phyloP scores from a whole-genome alignment of 2,113 vertebrate species.

The Microtus richardsoni region DNA sequence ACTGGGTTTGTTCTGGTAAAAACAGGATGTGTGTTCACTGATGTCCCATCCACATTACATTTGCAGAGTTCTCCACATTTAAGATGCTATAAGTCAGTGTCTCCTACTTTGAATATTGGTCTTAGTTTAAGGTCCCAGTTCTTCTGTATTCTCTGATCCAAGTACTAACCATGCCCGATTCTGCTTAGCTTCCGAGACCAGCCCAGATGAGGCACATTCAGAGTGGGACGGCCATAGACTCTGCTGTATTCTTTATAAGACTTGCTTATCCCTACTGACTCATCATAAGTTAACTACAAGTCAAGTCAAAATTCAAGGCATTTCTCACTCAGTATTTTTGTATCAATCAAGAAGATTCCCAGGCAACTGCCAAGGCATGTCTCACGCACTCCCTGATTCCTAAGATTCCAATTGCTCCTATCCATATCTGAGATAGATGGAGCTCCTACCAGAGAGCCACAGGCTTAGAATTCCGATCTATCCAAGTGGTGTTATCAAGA shows the following conservation, averaged over 20 bases:
- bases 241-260: not conserved
- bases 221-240: not conserved
- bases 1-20: not conserved
- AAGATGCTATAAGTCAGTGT: not conserved
- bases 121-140: not conserved
- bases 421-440: not conserved
- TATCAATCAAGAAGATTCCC: not conserved
- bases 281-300: not conserved
- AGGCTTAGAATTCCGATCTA: slow-evolving; percentile 10
- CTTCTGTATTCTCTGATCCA: not conserved
- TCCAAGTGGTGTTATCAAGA: not conserved
- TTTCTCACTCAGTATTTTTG: slow-evolving; percentile 10
- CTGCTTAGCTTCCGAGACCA: not conserved
- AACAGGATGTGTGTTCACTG: not conserved
- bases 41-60: not conserved
- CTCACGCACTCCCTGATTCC: not conserved
- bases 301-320: not conserved
- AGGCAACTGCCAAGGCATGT: not conserved
- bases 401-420: not conserved
- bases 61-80: not conserved
- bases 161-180: not conserved
- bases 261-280: not conserved
- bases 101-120: slow-evolving; percentile 23
- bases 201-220: not conserved
- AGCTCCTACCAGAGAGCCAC: not conserved